Base-by-base conservation (phyloP, 2,113 vertebrate genomes). In the Melozone crissalis region DNA sequence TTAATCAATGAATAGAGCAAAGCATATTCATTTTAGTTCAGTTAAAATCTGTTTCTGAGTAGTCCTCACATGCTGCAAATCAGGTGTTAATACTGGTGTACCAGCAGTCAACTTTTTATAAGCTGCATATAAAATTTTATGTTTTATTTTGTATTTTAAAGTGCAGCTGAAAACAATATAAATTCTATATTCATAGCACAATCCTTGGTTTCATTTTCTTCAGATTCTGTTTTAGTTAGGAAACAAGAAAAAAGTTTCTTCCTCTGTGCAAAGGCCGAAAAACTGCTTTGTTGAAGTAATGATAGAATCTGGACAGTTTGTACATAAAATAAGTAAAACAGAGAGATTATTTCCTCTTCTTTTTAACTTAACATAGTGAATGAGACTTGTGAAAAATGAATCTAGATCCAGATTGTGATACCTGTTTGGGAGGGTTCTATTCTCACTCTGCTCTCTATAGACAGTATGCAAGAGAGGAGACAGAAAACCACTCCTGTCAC, bases 1-100 rank as follows among this genome's bases (percentile, higher is more conserved):
- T 72, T 66, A 91, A 44, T 43, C 80, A 63, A 88, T 79, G 5
- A 54, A 73, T 13, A 92, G 58, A 94, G 28, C 33, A 97, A 96
- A 91, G 18, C 26, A 57, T 65, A 61, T 54, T 76, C 3, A 69
- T 84, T 84, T 85, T 78, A 88, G 7, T 15, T 52, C 41, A 76
- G 69, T 57, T 72, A 92, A 84, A 21, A 81, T 57, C 31, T 9
- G 27, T n/a, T n/a, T n/a, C n/a, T n/a, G n/a, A n/a, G n/a, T n/a
- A n/a, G n/a, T n/a, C n/a, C n/a, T 92, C 68, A 26, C 22, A 69
- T 49, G 11, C 46, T 72, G 41, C 22, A 55, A 63, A 57, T 75
- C 41, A 54, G 22, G 26, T 63, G 23, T 73, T 93, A 57, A 58
- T 43, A 49, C 18, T 63, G 7, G 52, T 65, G 8, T 84, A 72